Percentiles rank a stretch among this genome's conserved stretches.
These are phyloP conservation scores for Gadus chalcogrammus DNA, from an alignment of 2,113 vertebrate genomes.

Conservation along the genomic window DNA sequence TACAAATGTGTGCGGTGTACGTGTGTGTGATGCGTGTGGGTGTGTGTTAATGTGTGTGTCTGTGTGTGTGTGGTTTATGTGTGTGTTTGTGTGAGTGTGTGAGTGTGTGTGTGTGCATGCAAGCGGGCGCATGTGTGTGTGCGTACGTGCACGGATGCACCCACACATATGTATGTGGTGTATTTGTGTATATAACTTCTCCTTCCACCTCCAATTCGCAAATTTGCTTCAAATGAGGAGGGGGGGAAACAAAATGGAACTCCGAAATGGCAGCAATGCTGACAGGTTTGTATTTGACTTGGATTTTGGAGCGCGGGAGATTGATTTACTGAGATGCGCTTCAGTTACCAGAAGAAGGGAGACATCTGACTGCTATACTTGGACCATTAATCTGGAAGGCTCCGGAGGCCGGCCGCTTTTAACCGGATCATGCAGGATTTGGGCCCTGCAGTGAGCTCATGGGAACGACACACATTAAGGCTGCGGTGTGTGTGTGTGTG, in stretches of 20 bases:
- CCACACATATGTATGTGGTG: too few relatives aligned
- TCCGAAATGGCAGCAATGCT: constrained; percentile 24
- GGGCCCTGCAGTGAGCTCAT: constrained; percentile 7
- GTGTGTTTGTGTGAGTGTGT: too few relatives aligned
- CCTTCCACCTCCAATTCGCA: constrained; percentile 34
- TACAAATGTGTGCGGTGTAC: constrained; percentile 36
- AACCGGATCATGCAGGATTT: constrained; percentile 28
- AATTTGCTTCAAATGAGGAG: constrained; percentile 29
- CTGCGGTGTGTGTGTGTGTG: too few relatives aligned
- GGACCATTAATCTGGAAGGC: constrained; percentile 37
- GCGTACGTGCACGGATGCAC: too few relatives aligned
- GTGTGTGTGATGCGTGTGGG: too few relatives aligned
- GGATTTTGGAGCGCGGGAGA: constrained; percentile 14
- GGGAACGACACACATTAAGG: too few relatives aligned
- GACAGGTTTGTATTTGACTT: constrained; percentile 36
- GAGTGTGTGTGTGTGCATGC: too few relatives aligned
- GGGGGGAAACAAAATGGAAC: background rate
- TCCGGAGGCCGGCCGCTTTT: constrained; percentile 28
- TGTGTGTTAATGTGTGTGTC: background rate
- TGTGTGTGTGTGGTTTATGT: constrained; percentile 6
- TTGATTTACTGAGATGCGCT: constrained; percentile 49
- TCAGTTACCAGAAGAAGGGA: constrained; percentile 30
- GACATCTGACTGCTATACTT: constrained; percentile 7
- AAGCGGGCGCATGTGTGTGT: too few relatives aligned
- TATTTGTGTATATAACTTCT: too few relatives aligned